These are phyloP conservation scores for Tethya wilhelma DNA, from an alignment of 37 sponge, comb jelly and placozoan species.

Conservation along the genomic window DNA sequence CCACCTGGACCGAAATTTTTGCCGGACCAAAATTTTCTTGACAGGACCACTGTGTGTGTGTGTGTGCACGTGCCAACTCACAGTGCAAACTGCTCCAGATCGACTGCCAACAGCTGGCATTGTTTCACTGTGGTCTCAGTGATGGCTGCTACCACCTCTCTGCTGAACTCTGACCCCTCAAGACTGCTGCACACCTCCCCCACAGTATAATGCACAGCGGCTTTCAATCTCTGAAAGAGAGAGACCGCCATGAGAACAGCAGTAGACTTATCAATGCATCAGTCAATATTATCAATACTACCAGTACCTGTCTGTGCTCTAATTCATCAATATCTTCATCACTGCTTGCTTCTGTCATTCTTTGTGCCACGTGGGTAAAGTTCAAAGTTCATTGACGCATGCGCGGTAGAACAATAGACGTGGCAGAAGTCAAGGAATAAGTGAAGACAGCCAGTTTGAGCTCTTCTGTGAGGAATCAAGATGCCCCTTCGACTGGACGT, in stretches of 20 bases:
- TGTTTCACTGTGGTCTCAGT: conserved; percentile 64
- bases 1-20: too few relatives aligned
- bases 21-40: too few relatives aligned
- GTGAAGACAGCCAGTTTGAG: too few relatives aligned
- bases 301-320: conserved; percentile 25
- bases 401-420: conserved; percentile 7
- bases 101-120: conserved; percentile 41
- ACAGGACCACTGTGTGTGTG: too few relatives aligned
- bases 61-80: too few relatives aligned
- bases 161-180: conserved; percentile 26
- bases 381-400: not conserved
- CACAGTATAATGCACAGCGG: conserved; percentile 75
- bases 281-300: not conserved
- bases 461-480: not conserved
- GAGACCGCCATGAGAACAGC: not conserved
- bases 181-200: conserved; percentile 65
- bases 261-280: not conserved
- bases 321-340: conserved; percentile 37
- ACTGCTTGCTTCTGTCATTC: not conserved
- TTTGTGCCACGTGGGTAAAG: not conserved
- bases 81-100: conserved; percentile 78
- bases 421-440: conserved; percentile 7
- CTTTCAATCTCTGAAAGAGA: conserved; percentile 70
- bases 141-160: conserved; percentile 61
- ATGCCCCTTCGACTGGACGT: conserved; percentile 92